Evolutionary conservation across 1,140 invertebrate species (phyloP), one percentile per base, ranked within the genome.

Genomic region (Drosophila dunni): DNA sequence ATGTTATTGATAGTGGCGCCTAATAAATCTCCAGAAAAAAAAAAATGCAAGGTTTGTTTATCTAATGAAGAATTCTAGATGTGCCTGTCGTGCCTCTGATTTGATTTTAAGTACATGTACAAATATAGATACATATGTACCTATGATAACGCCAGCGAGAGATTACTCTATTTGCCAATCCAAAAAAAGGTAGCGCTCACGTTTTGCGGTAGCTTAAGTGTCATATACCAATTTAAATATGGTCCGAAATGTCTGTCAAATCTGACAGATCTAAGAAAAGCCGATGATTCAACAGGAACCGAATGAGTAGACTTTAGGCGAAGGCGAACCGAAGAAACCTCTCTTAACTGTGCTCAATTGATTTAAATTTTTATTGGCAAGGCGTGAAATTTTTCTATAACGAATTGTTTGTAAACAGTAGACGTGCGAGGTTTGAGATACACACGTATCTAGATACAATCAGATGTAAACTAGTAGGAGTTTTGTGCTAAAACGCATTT

Each of bases 151-250:
- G 67, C 29, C 48, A 61, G 29, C 42, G 50, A 61, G 54, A 78
- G 78, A 81, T 91, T 77, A 83, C 44, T 48, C 10, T 81, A 86
- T 85, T 90, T 89, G 77, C 38, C 56, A 61, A 64, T 53, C 58
- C 17, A 73, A 86, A 81, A 89, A 76, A 29, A 64, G 20, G 33
- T 65, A 40, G 42, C 60, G 42, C 64, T 73, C 79, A 88, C 71
- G 82, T 81, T 89, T 74, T 83, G 83, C 84, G 84, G 84, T 80
- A 42, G 79, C 79, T 88, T 79, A 56, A 50, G 17, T 65, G 20
- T 2, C 65, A 64, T 15, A 50, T 69, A 69, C 62, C 13, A 44
- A 51, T 53, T 64, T 65, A 65, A 65, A 65, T 58, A 63, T 58
- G 38, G 10, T 66, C 42, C 54, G 53, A 75, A 51, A 56, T 42